Evolutionary conservation across 2,888 invertebrate species (phyloP).

Genomic region (Diarsia rubi): DNA sequence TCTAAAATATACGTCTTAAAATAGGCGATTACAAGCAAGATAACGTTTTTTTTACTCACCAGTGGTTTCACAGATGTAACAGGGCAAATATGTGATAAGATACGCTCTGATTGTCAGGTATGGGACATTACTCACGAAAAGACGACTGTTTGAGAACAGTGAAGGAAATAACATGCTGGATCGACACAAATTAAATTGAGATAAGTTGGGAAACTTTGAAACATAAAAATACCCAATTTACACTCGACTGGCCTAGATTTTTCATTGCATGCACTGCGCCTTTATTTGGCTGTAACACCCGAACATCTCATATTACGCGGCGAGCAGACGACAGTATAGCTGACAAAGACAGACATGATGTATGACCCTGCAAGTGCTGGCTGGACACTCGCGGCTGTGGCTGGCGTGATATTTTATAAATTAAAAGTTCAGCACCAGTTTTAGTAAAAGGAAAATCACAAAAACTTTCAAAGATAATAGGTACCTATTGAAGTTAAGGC

Average conservation of each 20-base stretch:
- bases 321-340: conserved; percentile 44
- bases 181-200: background rate
- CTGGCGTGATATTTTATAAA: conserved; percentile 15
- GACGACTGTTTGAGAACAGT: no score
- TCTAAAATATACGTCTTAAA: background rate
- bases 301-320: conserved; percentile 43
- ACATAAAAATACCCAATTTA: background rate
- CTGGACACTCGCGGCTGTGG: conserved; percentile 1
- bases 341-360: conserved; percentile 60
- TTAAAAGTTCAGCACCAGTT: background rate
- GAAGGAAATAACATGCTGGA: background rate
- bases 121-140: background rate
- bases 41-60: background rate
- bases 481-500: background rate
- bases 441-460: background rate
- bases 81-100: no score
- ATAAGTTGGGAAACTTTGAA: background rate
- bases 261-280: background rate
- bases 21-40: background rate
- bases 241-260: background rate
- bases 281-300: conserved; percentile 17
- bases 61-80: no score
- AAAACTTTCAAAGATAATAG: background rate
- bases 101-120: background rate
- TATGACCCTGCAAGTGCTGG: conserved; percentile 41